Evolutionary conservation across 2,113 vertebrate genomes (phyloP).

Genomic region (Salvelinus fontinalis): DNA sequence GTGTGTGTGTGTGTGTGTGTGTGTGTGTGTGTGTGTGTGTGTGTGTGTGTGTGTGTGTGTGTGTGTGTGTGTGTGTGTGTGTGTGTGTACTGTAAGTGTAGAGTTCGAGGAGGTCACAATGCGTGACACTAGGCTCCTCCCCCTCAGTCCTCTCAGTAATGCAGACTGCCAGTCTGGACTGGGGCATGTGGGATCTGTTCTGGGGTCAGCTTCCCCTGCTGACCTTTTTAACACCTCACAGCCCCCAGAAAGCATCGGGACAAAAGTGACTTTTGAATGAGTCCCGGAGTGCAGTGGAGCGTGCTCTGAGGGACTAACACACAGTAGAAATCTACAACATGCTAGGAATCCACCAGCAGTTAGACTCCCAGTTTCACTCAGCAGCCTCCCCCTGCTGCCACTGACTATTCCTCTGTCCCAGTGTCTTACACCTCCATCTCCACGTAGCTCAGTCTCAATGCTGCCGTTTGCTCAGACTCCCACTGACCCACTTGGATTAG

Average conservation of each 20-base stretch:
- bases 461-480: no score
- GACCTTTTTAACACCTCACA: conserved; percentile 63
- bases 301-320: no score
- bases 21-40: conserved; percentile 13
- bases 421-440: no score
- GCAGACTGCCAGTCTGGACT: conserved; percentile 62
- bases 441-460: no score
- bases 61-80: conserved; percentile 12
- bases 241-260: conserved; percentile 42
- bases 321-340: no score
- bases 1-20: conserved; percentile 11
- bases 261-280: conserved; percentile 54
- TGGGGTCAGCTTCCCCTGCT: conserved; percentile 32
- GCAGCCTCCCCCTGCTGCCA: no score
- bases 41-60: conserved; percentile 13
- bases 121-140: conserved; percentile 48
- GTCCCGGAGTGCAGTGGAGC: conserved; percentile 1
- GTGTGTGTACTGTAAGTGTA: conserved; percentile 13
- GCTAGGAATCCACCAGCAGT: no score
- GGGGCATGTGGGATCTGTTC: conserved; percentile 27
- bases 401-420: no score
- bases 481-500: no score
- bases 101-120: conserved; percentile 13
- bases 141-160: conserved; percentile 48
- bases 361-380: no score